phyloP scores from a whole-genome alignment of 2,888 invertebrate species.

The Diaphora mendica region DNA sequence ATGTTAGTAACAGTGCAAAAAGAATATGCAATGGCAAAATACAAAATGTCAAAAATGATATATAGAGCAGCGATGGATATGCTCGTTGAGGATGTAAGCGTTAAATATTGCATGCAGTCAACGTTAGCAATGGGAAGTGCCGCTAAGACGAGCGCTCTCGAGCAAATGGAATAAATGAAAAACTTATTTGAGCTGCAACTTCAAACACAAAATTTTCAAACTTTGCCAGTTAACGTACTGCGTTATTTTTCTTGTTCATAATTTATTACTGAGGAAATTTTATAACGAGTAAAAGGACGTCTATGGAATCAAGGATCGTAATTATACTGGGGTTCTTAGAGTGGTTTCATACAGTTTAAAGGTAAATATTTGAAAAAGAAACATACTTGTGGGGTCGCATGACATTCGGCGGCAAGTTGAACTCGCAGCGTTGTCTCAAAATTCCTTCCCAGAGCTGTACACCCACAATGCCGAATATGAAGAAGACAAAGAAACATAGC shows the following conservation, averaged over 20 bases:
- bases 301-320: constrained; percentile 34
- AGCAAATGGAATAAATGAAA: constrained; percentile 76
- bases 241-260: constrained; percentile 46
- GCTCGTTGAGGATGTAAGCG: constrained; percentile 77
- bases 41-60: constrained; percentile 67
- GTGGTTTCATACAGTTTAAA: constrained; percentile 28
- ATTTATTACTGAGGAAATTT: constrained; percentile 40
- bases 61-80: constrained; percentile 74
- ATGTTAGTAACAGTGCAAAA: constrained; percentile 71
- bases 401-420: constrained; percentile 90
- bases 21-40: constrained; percentile 71
- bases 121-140: constrained; percentile 83
- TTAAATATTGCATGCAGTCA: constrained; percentile 87
- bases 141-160: constrained; percentile 77
- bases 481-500: constrained; percentile 99
- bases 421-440: constrained; percentile 96
- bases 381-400: constrained; percentile 91
- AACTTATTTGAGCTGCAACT: constrained; percentile 67
- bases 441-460: constrained; percentile 99
- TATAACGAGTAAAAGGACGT: constrained; percentile 30
- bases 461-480: constrained; percentile 99
- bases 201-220: constrained; percentile 58
- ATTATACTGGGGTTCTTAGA: constrained; percentile 39
- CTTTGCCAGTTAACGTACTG: constrained; percentile 53
- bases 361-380: constrained; percentile 27